Conservation (phyloP, 1,140 invertebrate genomes). For the Calliopsis andreniformis region DNA sequence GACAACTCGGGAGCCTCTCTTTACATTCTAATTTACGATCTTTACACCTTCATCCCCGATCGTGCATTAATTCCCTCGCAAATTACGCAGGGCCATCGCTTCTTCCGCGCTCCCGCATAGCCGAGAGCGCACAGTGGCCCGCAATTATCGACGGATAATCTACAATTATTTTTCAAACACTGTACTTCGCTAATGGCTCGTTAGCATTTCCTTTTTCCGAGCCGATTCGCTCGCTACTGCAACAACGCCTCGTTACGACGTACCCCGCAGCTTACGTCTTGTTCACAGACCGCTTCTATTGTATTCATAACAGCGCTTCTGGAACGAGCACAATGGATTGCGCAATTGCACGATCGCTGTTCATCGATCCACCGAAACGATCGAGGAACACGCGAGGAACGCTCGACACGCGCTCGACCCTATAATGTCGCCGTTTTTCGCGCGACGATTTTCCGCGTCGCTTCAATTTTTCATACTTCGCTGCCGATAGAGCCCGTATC, state of each 20-base stretch:
- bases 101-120: too few relatives aligned
- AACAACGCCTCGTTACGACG: background rate
- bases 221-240: background rate
- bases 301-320: constrained; percentile 47
- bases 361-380: constrained; percentile 35
- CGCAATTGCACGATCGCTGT: constrained; percentile 45
- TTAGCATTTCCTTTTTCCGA: background rate
- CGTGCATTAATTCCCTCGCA: constrained; percentile 7
- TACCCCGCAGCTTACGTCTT: constrained; percentile 27
- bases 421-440: constrained; percentile 4
- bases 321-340: constrained; percentile 41
- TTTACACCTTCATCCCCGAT: constrained; percentile 5
- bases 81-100: constrained; percentile 14
- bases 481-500: background rate
- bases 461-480: background rate
- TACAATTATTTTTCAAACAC: constrained; percentile 19
- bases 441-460: background rate
- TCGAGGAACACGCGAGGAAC: background rate
- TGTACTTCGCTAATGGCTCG: background rate
- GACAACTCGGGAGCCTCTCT: background rate
- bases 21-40: background rate
- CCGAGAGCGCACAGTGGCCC: background rate
- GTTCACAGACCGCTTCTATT: constrained; percentile 34
- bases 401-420: background rate
- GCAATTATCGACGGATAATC: constrained; percentile 31